Evolutionary conservation across 2,888 invertebrate genomes (phyloP).

Genomic region (Dasysyrphus albostriatus): DNA sequence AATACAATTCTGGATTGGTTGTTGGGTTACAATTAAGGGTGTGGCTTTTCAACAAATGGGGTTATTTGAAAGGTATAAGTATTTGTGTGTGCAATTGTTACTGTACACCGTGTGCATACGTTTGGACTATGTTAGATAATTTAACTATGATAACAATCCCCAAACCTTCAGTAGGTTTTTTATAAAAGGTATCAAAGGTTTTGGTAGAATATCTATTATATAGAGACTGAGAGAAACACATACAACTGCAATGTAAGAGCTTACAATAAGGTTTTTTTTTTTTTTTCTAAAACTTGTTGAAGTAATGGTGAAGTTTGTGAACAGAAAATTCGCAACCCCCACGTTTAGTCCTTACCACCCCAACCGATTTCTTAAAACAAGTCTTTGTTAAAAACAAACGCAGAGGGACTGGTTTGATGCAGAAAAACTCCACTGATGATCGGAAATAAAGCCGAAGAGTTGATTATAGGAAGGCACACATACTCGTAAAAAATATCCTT

Average conservation of each 20-base stretch:
- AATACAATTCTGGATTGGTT: constrained; percentile 78
- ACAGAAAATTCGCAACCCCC: constrained; percentile 41
- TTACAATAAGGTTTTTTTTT: neutral
- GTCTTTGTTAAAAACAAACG: constrained; percentile 61
- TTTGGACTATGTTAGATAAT: constrained; percentile 65
- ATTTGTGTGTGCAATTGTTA: constrained; percentile 5
- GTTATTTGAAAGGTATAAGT: constrained; percentile 47
- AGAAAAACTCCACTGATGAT: constrained; percentile 60
- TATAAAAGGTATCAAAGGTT: constrained; percentile 58
- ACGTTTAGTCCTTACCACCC: constrained; percentile 65
- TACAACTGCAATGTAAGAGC: neutral
- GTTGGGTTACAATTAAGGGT: constrained; percentile 75
- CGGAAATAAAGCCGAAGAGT: constrained; percentile 61
- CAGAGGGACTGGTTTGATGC: constrained; percentile 33
- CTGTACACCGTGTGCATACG: constrained; percentile 30
- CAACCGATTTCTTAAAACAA: constrained; percentile 64
- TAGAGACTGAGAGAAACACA: neutral
- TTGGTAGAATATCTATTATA: neutral
- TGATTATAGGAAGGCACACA: constrained; percentile 40
- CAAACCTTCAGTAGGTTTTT: constrained; percentile 60
- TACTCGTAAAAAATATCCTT: neutral
- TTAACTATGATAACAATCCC: constrained; percentile 69
- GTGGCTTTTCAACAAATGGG: constrained; percentile 71
- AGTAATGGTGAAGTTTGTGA: constrained; percentile 25
- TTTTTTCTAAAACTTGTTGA: neutral